phyloP scores from a whole-genome alignment of 2,113 vertebrate genomes.

The Poeciliopsis occidentalis region DNA sequence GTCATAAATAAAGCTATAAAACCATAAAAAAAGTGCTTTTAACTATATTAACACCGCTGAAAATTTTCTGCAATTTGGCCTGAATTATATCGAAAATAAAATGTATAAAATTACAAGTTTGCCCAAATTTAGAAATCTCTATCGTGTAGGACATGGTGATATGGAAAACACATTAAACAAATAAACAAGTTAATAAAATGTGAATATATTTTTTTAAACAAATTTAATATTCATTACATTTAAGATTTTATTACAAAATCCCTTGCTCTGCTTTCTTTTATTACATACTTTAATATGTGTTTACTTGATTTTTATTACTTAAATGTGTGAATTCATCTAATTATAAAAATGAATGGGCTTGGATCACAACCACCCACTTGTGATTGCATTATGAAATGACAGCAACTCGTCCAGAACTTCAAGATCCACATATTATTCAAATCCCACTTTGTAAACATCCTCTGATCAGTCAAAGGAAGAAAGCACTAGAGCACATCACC shows the following conservation, averaged over 20 bases:
- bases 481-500: background rate
- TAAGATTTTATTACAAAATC: background rate
- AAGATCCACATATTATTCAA: background rate
- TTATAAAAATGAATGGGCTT: no score
- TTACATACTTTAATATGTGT: background rate
- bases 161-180: background rate
- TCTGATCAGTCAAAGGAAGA: background rate
- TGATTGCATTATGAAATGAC: background rate
- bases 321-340: background rate
- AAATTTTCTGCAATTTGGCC: no score
- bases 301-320: background rate
- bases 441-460: background rate
- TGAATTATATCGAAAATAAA: no score
- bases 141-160: no score
- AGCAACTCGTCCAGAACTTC: background rate
- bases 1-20: constrained; percentile 36
- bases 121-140: no score
- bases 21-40: background rate
- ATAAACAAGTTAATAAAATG: no score
- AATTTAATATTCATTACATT: background rate
- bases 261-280: background rate
- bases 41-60: background rate
- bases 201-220: no score
- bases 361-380: background rate
- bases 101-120: no score